Percentiles rank a stretch among this genome's conserved stretches.
Evolutionary conservation across 2,797 vertebrate genomes (phyloP).

Genomic region (Cephalopachus bancanus): DNA sequence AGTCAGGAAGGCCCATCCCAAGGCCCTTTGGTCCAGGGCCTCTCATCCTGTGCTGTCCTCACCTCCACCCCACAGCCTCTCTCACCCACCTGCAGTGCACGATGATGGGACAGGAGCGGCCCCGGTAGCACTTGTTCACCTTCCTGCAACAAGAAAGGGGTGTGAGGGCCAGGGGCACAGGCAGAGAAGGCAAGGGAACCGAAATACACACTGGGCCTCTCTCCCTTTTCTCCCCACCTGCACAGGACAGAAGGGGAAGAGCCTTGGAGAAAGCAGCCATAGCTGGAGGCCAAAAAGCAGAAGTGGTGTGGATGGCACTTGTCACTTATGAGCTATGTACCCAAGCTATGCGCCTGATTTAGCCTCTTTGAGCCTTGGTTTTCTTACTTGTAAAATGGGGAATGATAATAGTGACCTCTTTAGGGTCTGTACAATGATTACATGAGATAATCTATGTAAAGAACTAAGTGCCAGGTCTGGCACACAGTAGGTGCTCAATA

Average conservation of each 20-base stretch:
- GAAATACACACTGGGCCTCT: background rate
- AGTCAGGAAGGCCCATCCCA: background rate
- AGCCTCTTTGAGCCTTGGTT: background rate
- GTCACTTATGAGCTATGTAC: background rate
- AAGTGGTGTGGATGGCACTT: background rate
- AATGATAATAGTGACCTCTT: background rate
- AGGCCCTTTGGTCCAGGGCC: background rate
- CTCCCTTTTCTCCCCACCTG: background rate
- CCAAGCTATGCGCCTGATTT: background rate
- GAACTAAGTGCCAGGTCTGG: background rate
- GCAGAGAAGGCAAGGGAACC: background rate
- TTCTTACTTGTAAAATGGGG: conserved; percentile 22
- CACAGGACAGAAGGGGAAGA: background rate
- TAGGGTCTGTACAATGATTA: background rate
- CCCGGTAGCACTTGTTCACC: conserved; percentile 99
- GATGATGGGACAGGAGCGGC: conserved; percentile 98
- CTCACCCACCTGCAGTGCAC: conserved; percentile 97
- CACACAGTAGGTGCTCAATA: background rate
- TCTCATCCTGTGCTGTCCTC: no score
- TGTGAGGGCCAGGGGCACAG: conserved; percentile 58
- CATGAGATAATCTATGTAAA: background rate
- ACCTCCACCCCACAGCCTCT: background rate
- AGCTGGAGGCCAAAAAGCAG: background rate
- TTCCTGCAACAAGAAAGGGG: conserved; percentile 92
- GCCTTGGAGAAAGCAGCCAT: background rate